phyloP scores from a whole-genome alignment of 2,797 vertebrate genomes.

The Molossus alvarezi region DNA sequence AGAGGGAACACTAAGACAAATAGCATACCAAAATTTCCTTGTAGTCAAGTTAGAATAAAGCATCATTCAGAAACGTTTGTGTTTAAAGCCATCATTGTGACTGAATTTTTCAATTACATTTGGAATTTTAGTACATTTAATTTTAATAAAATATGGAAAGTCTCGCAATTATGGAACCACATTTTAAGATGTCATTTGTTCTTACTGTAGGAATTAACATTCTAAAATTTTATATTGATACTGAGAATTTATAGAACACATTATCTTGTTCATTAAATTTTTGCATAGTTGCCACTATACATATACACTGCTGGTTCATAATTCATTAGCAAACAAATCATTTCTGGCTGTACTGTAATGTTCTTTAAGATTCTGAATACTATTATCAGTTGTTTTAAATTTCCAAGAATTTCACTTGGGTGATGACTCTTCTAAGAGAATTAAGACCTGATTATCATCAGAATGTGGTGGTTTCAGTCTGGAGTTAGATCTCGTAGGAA shows the following conservation, averaged over 20 bases:
- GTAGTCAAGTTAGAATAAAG: slow-evolving; percentile 50
- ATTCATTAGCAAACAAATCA: slow-evolving; percentile 45
- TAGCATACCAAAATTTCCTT: slow-evolving; percentile 52
- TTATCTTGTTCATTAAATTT: slow-evolving; percentile 34
- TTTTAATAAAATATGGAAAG: slow-evolving; percentile 72
- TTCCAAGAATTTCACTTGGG: slow-evolving; percentile 32
- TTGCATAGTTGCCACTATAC: neutral
- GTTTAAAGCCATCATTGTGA: slow-evolving; percentile 56
- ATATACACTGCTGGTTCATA: neutral
- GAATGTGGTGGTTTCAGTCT: slow-evolving; percentile 46
- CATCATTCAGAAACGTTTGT: slow-evolving; percentile 62
- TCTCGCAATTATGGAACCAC: neutral
- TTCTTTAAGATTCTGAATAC: slow-evolving; percentile 54
- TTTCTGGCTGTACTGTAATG: slow-evolving; percentile 20
- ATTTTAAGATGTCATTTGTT: slow-evolving; percentile 66
- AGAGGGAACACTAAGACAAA: slow-evolving; percentile 44
- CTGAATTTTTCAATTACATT: slow-evolving; percentile 72
- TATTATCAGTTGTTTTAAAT: slow-evolving; percentile 52
- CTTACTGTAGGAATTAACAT: slow-evolving; percentile 58
- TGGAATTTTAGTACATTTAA: slow-evolving; percentile 63
- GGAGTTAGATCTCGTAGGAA: slow-evolving; percentile 29
- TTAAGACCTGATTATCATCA: neutral
- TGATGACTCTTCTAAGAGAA: neutral
- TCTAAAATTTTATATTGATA: slow-evolving; percentile 36
- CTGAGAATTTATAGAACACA: neutral